Evolutionary conservation across 2,113 vertebrate species (phyloP).

Genomic region (Circaetus cinerascens): DNA sequence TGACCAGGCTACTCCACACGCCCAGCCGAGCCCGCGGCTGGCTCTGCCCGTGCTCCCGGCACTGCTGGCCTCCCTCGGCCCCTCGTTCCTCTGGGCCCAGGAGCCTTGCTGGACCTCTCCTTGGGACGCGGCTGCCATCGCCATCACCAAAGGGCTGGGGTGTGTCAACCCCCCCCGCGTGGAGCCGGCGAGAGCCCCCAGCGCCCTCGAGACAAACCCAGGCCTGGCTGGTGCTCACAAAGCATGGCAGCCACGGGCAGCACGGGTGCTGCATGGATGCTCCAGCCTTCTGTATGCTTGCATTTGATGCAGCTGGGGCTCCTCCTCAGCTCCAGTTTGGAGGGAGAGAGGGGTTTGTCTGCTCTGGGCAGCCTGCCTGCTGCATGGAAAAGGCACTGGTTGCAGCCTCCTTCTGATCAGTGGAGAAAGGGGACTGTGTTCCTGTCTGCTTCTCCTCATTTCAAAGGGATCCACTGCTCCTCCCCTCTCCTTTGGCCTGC

Average conservation of each 20-base stretch:
- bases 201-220: rapidly evolving
- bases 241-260: rapidly evolving
- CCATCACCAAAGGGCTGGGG: neutral
- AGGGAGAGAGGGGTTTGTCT: too few relatives aligned
- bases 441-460: too few relatives aligned
- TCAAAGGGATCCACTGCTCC: too few relatives aligned
- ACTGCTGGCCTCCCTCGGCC: rapidly evolving
- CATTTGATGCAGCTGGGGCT: too few relatives aligned
- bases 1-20: neutral
- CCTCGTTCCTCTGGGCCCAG: rapidly evolving
- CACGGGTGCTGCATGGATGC: neutral
- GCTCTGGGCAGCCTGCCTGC: too few relatives aligned
- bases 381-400: too few relatives aligned
- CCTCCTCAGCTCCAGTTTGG: too few relatives aligned
- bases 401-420: too few relatives aligned
- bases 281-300: too few relatives aligned
- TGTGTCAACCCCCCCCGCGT: rapidly evolving
- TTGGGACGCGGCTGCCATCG: rapidly evolving
- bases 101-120: neutral
- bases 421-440: too few relatives aligned
- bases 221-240: neutral
- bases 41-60: neutral
- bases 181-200: rapidly evolving
- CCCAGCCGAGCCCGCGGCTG: neutral
- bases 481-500: too few relatives aligned